Evolutionary conservation across 2,888 invertebrate genomes (phyloP).

Genomic region (Pristionchus arcanus): DNA sequence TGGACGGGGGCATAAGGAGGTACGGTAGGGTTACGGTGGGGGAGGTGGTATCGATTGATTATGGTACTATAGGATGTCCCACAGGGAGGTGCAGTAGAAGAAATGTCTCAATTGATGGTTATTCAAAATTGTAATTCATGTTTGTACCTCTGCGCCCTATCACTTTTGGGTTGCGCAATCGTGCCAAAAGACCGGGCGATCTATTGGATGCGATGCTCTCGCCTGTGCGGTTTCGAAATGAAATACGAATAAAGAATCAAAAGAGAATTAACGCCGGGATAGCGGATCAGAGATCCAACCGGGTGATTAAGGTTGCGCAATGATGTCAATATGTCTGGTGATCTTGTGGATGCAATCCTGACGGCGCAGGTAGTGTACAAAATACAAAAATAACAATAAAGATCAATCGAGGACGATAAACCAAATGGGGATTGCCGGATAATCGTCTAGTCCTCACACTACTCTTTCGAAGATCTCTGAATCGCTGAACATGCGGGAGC

Average conservation of each 20-base stretch:
- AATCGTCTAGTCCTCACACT: background rate
- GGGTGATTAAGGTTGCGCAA: too few species aligned
- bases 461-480: background rate
- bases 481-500: background rate
- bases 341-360: too few species aligned
- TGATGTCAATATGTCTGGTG: too few species aligned
- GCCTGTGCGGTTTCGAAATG: background rate
- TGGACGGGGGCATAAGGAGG: slow-evolving; percentile 56
- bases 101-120: background rate
- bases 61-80: background rate
- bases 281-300: too few species aligned
- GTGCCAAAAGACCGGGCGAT: background rate
- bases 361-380: too few species aligned
- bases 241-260: background rate
- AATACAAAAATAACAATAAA: too few species aligned
- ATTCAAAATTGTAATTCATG: background rate
- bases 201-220: background rate
- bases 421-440: too few species aligned
- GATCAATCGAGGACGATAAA: too few species aligned
- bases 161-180: background rate
- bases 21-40: slow-evolving; percentile 38
- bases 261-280: too few species aligned
- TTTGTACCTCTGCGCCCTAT: background rate
- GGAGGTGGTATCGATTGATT: background rate
- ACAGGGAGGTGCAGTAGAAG: background rate